Evolutionary conservation across 2,888 invertebrate genomes (phyloP), one percentile per base, ranked within the genome.

Genomic region (Apodemia mormo): DNA sequence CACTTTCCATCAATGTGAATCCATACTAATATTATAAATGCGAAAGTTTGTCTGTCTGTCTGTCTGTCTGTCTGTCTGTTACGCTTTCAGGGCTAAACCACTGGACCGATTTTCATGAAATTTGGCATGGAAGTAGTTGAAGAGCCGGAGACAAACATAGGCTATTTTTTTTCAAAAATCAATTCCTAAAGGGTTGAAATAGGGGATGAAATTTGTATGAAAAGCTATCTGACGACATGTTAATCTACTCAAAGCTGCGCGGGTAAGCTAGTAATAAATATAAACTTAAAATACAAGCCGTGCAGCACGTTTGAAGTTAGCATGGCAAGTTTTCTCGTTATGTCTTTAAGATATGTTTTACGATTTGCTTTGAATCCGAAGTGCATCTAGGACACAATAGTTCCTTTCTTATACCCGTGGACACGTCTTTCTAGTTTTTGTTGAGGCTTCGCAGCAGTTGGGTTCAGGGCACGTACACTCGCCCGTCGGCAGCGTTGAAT

Each of bases 371-470:
- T 79, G 81, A 82, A 81, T 82, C 76, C 78, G 79, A 56, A 85
- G 86, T 89, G 87, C 86, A 88, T 83, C 82, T 66, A 69, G 83
- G 74, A 79, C 81, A 89, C 88, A 90, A 88, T 88, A 81, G 84
- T 79, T 73, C 77, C 80, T 82, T 83, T 84, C 83, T 82, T 85
- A 86, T 85, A 82, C 84, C 84, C 85, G 79, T 80, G 80, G 77
- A 85, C 81, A 84, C 82, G 81, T 89, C 83, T 87, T 89, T 84
- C 76, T 81, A 86, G 81, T 88, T 88, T 89, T 89, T 88, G 83
- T 82, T 75, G 81, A 80, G 81, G 80, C 82, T 82, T 76, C 79
- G 75, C 80, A 85, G 82, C 84, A 82, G 85, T 83, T 82, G 86
- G 85, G 85, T 85, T 85, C 80, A 80, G 70, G 78, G 80, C 90